A percentile compares a stretch with the other conserved stretches of the same genome.
These are phyloP conservation scores for Cheiracanthium punctorium DNA, from an alignment of 2,888 invertebrate genomes.

Conservation along the genomic window DNA sequence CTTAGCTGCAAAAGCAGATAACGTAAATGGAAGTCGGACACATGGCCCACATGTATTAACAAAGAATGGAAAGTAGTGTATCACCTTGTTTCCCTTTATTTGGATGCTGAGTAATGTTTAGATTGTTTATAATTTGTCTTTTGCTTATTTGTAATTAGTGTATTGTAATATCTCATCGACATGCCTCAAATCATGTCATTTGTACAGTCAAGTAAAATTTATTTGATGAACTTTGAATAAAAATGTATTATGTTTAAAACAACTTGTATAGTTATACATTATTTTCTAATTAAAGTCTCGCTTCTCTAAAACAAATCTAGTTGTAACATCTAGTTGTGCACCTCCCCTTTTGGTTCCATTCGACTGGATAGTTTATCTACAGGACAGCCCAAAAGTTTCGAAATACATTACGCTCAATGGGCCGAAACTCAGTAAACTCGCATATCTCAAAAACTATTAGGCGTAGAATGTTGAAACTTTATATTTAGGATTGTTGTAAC, in stretches of 20 bases:
- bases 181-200: constrained; percentile 26
- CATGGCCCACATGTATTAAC: neutral
- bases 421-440: no score
- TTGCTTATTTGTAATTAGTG: constrained; percentile 68
- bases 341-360: no score
- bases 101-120: constrained; percentile 34
- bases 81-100: constrained; percentile 13
- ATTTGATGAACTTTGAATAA: constrained; percentile 58
- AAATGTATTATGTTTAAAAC: constrained; percentile 42
- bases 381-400: no score
- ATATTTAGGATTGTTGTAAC: no score
- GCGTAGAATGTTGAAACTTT: no score
- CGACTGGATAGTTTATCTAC: no score
- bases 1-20: constrained; percentile 49
- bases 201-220: constrained; percentile 63
- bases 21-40: neutral
- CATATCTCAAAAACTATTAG: no score
- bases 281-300: constrained; percentile 10
- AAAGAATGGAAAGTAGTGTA: constrained; percentile 12
- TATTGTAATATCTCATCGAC: constrained; percentile 59
- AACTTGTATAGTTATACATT: constrained; percentile 3
- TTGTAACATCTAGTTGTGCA: no score
- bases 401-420: no score
- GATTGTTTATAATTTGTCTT: constrained; percentile 40
- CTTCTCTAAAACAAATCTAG: constrained; percentile 2